phyloP scores from a whole-genome alignment of 2,797 vertebrate genomes.

The Pelobates cultripes region DNA sequence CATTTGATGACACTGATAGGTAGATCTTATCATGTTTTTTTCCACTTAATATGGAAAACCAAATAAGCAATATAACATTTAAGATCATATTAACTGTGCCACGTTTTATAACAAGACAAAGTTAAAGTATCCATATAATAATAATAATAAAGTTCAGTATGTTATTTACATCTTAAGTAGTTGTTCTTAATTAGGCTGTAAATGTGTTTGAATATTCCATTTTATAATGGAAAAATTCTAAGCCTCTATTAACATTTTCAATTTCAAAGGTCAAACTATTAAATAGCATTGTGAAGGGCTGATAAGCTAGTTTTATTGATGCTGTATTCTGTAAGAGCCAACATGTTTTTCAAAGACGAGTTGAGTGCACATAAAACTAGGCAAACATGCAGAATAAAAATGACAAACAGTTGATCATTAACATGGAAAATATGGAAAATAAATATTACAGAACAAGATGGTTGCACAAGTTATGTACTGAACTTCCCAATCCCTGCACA shows the following conservation, averaged over 20 bases:
- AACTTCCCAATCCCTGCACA: too few species aligned
- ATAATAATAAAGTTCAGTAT: constrained; percentile 17
- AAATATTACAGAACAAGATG: too few species aligned
- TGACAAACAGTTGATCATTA: constrained; percentile 15
- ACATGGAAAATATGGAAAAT: constrained; percentile 10
- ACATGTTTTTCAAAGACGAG: constrained; percentile 22
- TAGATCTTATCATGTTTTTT: neutral
- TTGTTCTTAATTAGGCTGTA: constrained; percentile 53
- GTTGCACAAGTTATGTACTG: too few species aligned
- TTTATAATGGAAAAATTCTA: constrained; percentile 62
- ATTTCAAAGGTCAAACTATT: constrained; percentile 63
- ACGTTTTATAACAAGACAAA: constrained; percentile 18
- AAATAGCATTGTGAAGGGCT: constrained; percentile 58
- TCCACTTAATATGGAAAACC: neutral
- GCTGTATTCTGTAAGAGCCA: constrained; percentile 34
- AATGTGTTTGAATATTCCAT: constrained; percentile 58
- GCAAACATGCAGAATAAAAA: constrained; percentile 25
- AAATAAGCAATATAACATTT: constrained; percentile 8
- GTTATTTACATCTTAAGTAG: constrained; percentile 27
- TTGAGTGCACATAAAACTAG: constrained; percentile 24
- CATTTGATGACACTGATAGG: neutral
- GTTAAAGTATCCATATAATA: neutral
- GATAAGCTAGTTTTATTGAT: constrained; percentile 60
- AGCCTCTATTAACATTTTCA: constrained; percentile 56
- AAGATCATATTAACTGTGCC: neutral